Evolutionary conservation across 2,113 vertebrate species (phyloP).

Genomic region (Lonchura striata): DNA sequence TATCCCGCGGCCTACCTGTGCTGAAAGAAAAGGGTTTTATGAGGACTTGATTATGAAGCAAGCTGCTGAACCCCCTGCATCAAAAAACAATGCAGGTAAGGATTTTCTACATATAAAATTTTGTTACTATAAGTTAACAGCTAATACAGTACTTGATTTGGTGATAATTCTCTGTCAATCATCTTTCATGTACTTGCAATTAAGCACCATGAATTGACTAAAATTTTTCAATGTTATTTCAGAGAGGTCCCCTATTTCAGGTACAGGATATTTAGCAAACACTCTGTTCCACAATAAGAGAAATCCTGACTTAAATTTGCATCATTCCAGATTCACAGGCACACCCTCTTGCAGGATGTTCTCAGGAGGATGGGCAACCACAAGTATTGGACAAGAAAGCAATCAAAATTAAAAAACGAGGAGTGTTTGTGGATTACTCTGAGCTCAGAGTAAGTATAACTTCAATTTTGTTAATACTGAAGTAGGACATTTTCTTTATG

Average conservation of each 20-base stretch:
- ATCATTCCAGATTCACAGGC: neutral
- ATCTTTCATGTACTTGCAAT: neutral
- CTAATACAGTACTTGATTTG: neutral
- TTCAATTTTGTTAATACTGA: neutral
- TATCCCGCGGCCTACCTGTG: slow-evolving; percentile 73
- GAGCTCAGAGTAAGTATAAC: slow-evolving; percentile 78
- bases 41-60: slow-evolving; percentile 87
- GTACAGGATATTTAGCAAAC: neutral
- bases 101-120: neutral
- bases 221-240: neutral
- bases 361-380: slow-evolving; percentile 73
- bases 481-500: neutral
- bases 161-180: neutral
- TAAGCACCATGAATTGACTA: neutral
- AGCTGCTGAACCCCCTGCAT: slow-evolving; percentile 82
- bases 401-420: slow-evolving; percentile 65
- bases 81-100: slow-evolving; percentile 83
- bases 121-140: neutral
- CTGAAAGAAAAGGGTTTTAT: slow-evolving; percentile 87
- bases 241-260: neutral
- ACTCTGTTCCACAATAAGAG: neutral
- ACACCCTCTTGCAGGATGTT: slow-evolving; percentile 27
- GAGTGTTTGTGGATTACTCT: slow-evolving; percentile 76
- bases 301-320: neutral
- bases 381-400: slow-evolving; percentile 68